Evolutionary conservation across 2,797 vertebrate genomes (phyloP), one percentile per base, ranked within the genome.

Genomic region (Denticeps clupeoides): DNA sequence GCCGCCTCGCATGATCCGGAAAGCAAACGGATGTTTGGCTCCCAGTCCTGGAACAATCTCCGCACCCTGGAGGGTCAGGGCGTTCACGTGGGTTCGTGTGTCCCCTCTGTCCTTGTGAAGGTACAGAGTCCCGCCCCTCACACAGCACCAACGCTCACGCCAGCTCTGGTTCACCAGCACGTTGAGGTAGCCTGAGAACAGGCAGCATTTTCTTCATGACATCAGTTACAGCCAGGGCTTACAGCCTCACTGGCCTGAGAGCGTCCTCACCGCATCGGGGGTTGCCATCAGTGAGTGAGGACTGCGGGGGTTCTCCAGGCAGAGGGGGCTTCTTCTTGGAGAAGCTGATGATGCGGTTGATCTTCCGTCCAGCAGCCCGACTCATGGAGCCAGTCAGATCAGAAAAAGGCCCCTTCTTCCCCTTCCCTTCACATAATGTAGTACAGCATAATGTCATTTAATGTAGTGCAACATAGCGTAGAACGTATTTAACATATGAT

Each of bases 301-400:
- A 76, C 0, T 69, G 73, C 29, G 75, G 79, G 1, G 64, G 71
- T 28, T 91, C 92, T 62, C 90, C 90, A 0, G 84, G 74, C 0
- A 86, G 59, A 8, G 79, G 81, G 0, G 86, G 77, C 65, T 97
- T 97, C 75, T 89, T 89, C 69, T 96, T 99, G 60, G 93, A 95
- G 74, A 99, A 98, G 61, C 88, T 91, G 74, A 99, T 99, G 74
- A 99, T 97, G 37, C 88, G 86, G 54, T 87, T 97, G 77, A 98
- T 98, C 73, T 96, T 99, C 65, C 87, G 90, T 26, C 94, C 94
- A 0, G 94, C 94, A 0, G 86, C 93, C 25, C 91, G 83, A 71
- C 93, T 96, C 86, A 97, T 79, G 0, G 93, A 93, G 38, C 91
- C 94, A 22, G 93, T 99, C 56, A 99, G 77, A 55, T 97, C 94